Conservation (phyloP, 2,888 invertebrate genomes). For the Agonopterix arenella region DNA sequence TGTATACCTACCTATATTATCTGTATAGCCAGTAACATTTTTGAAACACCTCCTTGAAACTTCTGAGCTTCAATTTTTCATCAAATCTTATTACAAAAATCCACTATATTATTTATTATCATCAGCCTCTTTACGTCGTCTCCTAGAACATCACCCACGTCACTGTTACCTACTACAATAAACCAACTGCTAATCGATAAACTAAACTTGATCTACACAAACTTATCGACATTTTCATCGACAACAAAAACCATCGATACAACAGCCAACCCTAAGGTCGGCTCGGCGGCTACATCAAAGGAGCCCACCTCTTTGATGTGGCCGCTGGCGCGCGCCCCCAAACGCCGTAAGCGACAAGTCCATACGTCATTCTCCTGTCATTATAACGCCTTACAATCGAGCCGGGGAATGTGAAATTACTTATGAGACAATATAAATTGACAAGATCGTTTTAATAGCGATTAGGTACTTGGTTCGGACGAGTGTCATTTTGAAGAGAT, state of each 20-base stretch:
- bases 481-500: conserved; percentile 20
- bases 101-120: too few relatives aligned
- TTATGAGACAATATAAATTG: conserved; percentile 75
- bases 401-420: conserved; percentile 70
- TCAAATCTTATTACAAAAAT: too few relatives aligned
- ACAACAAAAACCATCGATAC: background rate
- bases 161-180: too few relatives aligned
- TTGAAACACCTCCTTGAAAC: too few relatives aligned
- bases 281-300: conserved; percentile 73
- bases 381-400: conserved; percentile 75
- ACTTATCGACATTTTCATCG: too few relatives aligned
- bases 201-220: too few relatives aligned
- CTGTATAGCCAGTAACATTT: too few relatives aligned
- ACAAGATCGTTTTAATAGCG: conserved; percentile 64
- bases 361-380: conserved; percentile 77
- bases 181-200: too few relatives aligned
- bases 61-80: too few relatives aligned
- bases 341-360: conserved; percentile 77
- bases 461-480: conserved; percentile 43
- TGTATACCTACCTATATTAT: too few relatives aligned
- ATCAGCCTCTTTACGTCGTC: too few relatives aligned
- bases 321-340: conserved; percentile 74
- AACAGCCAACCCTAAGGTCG: conserved; percentile 49
- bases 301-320: conserved; percentile 75
- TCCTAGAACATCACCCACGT: too few relatives aligned